These are phyloP conservation scores for Dioctria linearis DNA, from an alignment of 2,888 invertebrate species.

Conservation along the genomic window DNA sequence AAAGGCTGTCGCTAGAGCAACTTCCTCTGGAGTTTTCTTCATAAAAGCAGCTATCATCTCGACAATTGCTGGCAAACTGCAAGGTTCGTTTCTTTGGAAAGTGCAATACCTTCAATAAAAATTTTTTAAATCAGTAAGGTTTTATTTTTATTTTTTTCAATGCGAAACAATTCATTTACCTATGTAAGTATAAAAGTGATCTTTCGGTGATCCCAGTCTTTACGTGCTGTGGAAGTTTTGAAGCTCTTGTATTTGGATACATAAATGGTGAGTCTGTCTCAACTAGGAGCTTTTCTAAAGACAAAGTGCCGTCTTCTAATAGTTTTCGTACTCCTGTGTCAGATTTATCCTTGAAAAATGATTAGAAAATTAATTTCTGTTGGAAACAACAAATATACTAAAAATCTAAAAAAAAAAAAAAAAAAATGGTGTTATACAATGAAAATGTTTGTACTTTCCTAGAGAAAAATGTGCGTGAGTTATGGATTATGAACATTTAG, in stretches of 20 bases:
- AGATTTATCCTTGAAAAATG: conserved; percentile 83
- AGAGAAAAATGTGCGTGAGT: too few species aligned
- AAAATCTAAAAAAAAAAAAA: background rate
- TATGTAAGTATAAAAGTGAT: conserved; percentile 73
- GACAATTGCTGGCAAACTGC: conserved; percentile 91
- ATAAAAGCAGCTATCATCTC: conserved; percentile 96
- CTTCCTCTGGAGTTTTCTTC: conserved; percentile 88
- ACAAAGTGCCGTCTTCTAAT: conserved; percentile 84
- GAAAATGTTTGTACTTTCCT: too few species aligned
- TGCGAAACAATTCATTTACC: conserved; percentile 61
- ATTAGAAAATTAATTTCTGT: background rate
- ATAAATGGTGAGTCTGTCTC: conserved; percentile 97
- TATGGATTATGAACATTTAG: too few species aligned
- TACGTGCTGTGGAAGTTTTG: conserved; percentile 89
- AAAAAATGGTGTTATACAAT: background rate
- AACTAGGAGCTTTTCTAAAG: conserved; percentile 87
- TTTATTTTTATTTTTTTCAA: background rate
- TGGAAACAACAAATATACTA: background rate
- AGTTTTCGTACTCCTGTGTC: conserved; percentile 90
- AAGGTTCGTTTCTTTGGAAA: conserved; percentile 97
- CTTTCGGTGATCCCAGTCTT: conserved; percentile 90
- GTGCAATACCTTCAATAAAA: conserved; percentile 82
- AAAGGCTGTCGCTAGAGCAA: conserved; percentile 91
- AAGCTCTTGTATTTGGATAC: conserved; percentile 95
- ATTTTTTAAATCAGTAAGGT: background rate